Conservation (phyloP, 64 coral and sea anemone species). For the Hydrozoanthus tunicans region DNA sequence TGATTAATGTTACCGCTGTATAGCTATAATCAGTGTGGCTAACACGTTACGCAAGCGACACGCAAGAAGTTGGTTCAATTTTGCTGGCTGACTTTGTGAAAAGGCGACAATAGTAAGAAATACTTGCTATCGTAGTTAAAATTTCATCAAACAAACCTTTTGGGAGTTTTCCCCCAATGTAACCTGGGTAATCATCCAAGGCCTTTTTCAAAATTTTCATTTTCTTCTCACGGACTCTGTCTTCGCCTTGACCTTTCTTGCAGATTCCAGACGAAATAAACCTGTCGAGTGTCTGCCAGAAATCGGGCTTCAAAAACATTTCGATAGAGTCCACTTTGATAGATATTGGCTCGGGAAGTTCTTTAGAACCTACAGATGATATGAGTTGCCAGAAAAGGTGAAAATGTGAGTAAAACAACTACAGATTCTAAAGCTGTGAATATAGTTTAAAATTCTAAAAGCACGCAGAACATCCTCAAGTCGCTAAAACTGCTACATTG, state of each 20-base stretch:
- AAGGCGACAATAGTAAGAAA: not conserved
- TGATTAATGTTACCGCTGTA: too few relatives aligned
- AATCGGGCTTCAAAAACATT: slow-evolving; percentile 32
- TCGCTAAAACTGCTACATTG: too few relatives aligned
- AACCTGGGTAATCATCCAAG: slow-evolving; percentile 36
- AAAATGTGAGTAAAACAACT: too few relatives aligned
- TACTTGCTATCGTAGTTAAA: not conserved
- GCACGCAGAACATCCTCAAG: too few relatives aligned
- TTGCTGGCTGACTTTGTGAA: too few relatives aligned
- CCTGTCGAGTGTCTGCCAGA: slow-evolving; percentile 40
- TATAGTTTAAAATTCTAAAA: too few relatives aligned
- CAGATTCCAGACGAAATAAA: slow-evolving; percentile 30
- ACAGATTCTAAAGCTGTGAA: too few relatives aligned
- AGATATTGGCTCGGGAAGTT: slow-evolving; percentile 28
- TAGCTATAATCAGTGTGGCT: too few relatives aligned
- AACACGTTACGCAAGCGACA: too few relatives aligned
- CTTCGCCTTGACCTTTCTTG: slow-evolving; percentile 19
- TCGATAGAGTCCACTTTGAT: slow-evolving; percentile 50
- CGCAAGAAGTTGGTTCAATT: too few relatives aligned
- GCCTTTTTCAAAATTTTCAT: slow-evolving; percentile 33
- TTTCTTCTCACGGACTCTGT: slow-evolving; percentile 24
- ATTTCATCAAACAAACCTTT: not conserved
- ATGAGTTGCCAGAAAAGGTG: too few relatives aligned
- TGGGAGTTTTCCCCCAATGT: slow-evolving; percentile 25
- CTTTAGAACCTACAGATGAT: not conserved